These are phyloP conservation scores for Chiroxiphia lanceolata DNA, from an alignment of 2,797 vertebrate species.

Conservation along the genomic window DNA sequence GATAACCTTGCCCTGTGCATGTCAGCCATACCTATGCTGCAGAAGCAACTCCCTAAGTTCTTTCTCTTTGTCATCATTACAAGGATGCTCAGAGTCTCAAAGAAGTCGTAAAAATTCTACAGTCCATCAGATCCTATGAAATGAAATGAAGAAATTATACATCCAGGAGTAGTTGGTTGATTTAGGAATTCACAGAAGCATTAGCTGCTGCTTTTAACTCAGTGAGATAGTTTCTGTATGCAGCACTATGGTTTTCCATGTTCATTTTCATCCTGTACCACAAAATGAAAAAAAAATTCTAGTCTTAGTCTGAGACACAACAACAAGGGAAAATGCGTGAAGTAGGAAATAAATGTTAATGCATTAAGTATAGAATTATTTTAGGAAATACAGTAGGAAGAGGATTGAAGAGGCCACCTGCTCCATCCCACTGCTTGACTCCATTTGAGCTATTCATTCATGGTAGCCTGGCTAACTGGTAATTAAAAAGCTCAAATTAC, in stretches of 20 bases:
- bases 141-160: not conserved
- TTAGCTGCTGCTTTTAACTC: not conserved
- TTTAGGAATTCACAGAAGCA: not conserved
- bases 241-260: not conserved
- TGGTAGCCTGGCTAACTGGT: not conserved
- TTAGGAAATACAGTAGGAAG: not conserved
- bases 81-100: not conserved
- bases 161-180: not conserved
- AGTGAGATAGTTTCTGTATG: not conserved
- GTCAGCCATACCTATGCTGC: not conserved
- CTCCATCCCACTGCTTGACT: not conserved
- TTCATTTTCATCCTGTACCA: not conserved
- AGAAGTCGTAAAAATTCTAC: not conserved
- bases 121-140: not conserved
- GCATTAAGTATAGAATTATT: not conserved
- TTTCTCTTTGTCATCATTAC: not conserved
- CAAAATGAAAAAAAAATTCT: not conserved
- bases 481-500: not conserved
- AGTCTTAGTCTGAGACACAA: not conserved
- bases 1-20: not conserved
- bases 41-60: not conserved
- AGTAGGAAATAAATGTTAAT: not conserved
- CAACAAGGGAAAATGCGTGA: not conserved
- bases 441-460: not conserved
- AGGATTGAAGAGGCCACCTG: not conserved